Percentiles rank a stretch among this genome's conserved stretches.
phyloP scores from a whole-genome alignment of 2,113 vertebrate genomes.

The Felis chaus region DNA sequence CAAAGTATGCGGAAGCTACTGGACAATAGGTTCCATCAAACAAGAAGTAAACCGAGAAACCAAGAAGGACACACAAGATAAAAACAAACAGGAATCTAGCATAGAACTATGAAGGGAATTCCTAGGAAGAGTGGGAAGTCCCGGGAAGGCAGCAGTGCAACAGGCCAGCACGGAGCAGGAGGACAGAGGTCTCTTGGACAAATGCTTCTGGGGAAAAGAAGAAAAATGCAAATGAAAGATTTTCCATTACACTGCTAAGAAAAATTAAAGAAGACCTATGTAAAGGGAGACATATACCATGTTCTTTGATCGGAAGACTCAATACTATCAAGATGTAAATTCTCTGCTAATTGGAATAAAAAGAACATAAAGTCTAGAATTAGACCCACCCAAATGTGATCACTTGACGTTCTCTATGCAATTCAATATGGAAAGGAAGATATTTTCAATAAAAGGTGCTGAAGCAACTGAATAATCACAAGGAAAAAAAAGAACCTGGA shows the following conservation, averaged over 20 bases:
- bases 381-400: background rate
- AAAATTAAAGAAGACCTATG: background rate
- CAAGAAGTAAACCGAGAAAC: background rate
- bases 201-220: background rate
- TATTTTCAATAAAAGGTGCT: background rate
- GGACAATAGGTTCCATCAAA: background rate
- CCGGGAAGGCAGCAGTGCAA: background rate
- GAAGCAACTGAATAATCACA: background rate
- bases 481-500: background rate
- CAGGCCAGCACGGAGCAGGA: background rate
- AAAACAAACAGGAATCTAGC: background rate
- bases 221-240: background rate
- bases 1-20: background rate
- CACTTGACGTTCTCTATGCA: background rate
- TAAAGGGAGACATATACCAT: background rate
- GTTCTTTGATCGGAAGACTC: background rate
- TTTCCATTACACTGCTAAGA: background rate
- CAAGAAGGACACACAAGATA: background rate
- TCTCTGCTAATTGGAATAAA: constrained; percentile 15
- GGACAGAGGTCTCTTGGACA: background rate
- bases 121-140: background rate
- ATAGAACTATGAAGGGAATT: background rate
- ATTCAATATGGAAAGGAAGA: background rate
- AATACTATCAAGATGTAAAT: background rate
- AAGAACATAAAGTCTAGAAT: constrained; percentile 1